These are phyloP conservation scores for Paradoxurus hermaphroditus DNA, from an alignment of 2,113 vertebrate species.

Conservation along the genomic window DNA sequence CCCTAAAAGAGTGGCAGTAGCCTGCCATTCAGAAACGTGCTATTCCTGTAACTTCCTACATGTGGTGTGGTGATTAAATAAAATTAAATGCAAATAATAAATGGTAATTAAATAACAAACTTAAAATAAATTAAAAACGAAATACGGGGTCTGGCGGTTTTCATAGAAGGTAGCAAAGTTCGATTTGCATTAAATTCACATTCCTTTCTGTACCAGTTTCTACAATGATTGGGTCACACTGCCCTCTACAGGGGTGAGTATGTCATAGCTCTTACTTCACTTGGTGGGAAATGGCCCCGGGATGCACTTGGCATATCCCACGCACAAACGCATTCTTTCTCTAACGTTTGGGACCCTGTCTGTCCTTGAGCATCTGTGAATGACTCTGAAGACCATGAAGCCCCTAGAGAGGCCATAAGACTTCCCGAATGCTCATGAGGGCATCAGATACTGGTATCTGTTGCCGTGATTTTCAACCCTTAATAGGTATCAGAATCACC, in stretches of 20 bases:
- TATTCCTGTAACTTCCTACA: conserved; percentile 44
- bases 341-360: background rate
- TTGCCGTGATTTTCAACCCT: background rate
- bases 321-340: background rate
- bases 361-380: background rate
- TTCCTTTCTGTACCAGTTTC: conserved; percentile 61
- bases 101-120: conserved; percentile 61
- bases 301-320: background rate
- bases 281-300: background rate
- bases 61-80: conserved; percentile 55
- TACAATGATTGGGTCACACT: conserved; percentile 41
- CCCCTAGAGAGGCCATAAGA: background rate
- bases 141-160: background rate
- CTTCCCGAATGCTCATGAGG: background rate
- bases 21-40: conserved; percentile 1
- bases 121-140: conserved; percentile 67
- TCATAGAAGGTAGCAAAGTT: background rate
- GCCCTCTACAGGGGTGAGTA: conserved; percentile 9
- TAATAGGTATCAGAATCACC: background rate
- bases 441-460: background rate
- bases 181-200: conserved; percentile 23
- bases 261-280: conserved; percentile 17
- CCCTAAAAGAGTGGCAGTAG: background rate
- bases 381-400: background rate
- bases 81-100: conserved; percentile 61